A percentile compares a stretch with the other conserved stretches of the same genome.
These are phyloP conservation scores for Lepilemur ruficaudatus DNA, from an alignment of 2,797 vertebrate genomes.

Conservation along the genomic window DNA sequence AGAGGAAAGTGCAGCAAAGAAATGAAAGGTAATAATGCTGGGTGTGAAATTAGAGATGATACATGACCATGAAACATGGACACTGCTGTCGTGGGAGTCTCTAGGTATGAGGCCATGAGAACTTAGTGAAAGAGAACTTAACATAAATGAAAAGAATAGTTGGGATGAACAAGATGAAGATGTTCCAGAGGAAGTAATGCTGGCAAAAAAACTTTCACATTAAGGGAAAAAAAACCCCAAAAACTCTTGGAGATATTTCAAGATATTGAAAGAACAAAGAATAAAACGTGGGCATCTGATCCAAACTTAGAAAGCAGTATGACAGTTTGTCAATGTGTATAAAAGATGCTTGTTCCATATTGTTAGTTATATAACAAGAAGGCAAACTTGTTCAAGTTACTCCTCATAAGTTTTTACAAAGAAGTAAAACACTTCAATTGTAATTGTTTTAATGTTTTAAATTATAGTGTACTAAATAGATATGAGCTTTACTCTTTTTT, in stretches of 20 bases:
- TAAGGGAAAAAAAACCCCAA: not conserved
- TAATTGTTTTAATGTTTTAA: not conserved
- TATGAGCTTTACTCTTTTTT: not conserved
- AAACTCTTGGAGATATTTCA: not conserved
- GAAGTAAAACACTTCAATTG: not conserved
- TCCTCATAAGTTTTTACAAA: not conserved
- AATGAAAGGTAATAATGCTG: not conserved
- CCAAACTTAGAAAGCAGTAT: not conserved
- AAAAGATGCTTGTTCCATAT: not conserved
- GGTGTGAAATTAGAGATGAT: not conserved
- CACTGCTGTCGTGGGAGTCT: no score
- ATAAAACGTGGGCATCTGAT: not conserved
- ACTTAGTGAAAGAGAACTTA: not conserved
- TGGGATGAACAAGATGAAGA: not conserved
- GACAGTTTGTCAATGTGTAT: not conserved
- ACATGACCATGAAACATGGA: not conserved
- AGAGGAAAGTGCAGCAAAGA: not conserved
- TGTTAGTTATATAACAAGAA: not conserved
- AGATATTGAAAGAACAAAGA: not conserved
- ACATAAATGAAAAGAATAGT: not conserved
- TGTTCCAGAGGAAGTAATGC: not conserved
- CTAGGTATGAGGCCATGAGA: not conserved
- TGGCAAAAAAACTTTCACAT: not conserved
- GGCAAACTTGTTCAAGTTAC: not conserved
- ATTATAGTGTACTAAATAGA: not conserved